Conservation (phyloP, 2,113 vertebrate genomes). For the Diadophis punctatus region DNA sequence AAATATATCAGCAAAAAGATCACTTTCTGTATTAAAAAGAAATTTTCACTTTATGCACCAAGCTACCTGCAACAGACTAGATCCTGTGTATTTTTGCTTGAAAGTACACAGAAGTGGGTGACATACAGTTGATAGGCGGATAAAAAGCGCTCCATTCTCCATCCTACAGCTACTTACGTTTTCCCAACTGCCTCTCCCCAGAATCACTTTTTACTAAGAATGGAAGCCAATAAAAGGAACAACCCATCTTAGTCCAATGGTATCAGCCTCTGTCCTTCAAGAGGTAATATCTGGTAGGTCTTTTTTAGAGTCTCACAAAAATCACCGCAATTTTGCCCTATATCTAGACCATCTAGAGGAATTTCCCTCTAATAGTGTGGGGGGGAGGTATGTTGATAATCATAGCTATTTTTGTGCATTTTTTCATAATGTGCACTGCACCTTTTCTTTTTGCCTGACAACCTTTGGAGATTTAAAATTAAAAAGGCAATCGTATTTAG, state of each 20-base stretch:
- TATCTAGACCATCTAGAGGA: not conserved
- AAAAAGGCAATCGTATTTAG: not conserved
- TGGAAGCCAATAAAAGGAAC: not conserved
- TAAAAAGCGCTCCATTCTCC: too few relatives aligned
- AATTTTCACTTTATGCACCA: not conserved
- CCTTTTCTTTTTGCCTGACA: not conserved
- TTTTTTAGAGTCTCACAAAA: not conserved
- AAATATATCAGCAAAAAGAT: conserved; percentile 11
- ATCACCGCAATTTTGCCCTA: not conserved
- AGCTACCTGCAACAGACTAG: not conserved
- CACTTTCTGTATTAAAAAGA: not conserved
- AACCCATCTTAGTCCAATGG: not conserved
- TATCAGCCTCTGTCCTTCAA: not conserved
- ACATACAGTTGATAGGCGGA: not conserved
- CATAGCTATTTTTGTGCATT: not conserved
- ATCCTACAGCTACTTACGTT: not conserved
- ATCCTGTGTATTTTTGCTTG: not conserved
- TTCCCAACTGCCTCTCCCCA: not conserved
- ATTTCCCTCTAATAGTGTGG: not conserved
- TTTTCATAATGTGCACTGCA: not conserved
- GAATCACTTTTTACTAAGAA: not conserved
- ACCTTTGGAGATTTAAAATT: not conserved
- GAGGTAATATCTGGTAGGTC: not conserved
- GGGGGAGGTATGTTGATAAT: not conserved
- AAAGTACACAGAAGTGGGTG: not conserved